phyloP scores from a whole-genome alignment of 2,113 vertebrate species.

The Lepisosteus osseus region DNA sequence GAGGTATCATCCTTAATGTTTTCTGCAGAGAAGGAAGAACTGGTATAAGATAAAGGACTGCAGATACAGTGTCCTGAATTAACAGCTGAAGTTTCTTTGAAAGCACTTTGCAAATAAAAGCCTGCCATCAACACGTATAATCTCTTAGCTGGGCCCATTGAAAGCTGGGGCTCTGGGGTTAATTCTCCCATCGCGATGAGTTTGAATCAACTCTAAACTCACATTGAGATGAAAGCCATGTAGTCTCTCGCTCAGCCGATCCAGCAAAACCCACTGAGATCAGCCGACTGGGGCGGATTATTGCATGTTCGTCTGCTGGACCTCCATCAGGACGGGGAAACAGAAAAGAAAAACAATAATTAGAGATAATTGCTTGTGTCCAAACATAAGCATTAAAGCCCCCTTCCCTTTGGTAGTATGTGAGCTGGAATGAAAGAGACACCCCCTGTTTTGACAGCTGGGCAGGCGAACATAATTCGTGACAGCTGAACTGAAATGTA shows the following conservation, averaged over 20 bases:
- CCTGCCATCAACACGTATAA: conserved; percentile 98
- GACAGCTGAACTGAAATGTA: conserved; percentile 90
- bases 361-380: conserved; percentile 99
- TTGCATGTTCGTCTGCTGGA: conserved; percentile 88
- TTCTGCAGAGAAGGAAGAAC: conserved; percentile 8
- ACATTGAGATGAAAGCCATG: conserved; percentile 94
- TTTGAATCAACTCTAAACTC: conserved; percentile 99
- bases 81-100: conserved; percentile 85
- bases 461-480: conserved; percentile 89
- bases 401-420: conserved; percentile 85
- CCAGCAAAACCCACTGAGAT: conserved; percentile 83
- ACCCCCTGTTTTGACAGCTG: conserved; percentile 99
- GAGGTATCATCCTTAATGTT: conserved; percentile 22
- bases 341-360: conserved; percentile 99
- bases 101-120: conserved; percentile 86
- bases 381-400: conserved; percentile 97
- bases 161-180: conserved; percentile 93
- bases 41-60: conserved; percentile 21
- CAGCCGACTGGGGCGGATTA: conserved; percentile 89
- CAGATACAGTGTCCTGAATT: conserved; percentile 77
- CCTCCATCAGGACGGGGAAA: conserved; percentile 92
- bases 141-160: conserved; percentile 96
- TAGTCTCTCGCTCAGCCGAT: conserved; percentile 73
- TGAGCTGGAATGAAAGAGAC: conserved; percentile 97
- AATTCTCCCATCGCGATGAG: conserved; percentile 97